Evolutionary conservation across 2,797 vertebrate species (phyloP).

Genomic region (Rhabdophis nuchalis): DNA sequence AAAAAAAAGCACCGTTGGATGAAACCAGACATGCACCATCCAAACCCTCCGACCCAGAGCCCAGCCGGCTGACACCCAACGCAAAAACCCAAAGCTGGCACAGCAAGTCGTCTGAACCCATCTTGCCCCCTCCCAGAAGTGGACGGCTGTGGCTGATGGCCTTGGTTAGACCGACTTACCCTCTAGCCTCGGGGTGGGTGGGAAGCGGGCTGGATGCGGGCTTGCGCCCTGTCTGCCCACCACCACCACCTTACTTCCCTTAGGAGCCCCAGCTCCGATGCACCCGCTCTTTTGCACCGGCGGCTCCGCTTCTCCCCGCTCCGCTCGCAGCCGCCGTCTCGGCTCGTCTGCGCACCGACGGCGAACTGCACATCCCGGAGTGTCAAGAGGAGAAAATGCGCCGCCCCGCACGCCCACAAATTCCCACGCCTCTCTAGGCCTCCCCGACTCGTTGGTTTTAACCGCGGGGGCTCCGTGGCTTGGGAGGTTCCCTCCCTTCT

Average conservation of each 20-base stretch:
- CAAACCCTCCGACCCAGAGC: not conserved
- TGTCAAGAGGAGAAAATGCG: not conserved
- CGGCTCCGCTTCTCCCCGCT: not conserved
- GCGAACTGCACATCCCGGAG: not conserved
- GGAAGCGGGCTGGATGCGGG: not conserved
- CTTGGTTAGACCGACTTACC: not conserved
- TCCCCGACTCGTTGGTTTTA: not conserved
- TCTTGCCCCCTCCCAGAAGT: not conserved
- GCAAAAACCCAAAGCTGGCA: not conserved
- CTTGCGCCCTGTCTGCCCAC: not conserved
- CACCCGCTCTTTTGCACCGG: not conserved
- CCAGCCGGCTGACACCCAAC: not conserved
- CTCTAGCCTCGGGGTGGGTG: not conserved
- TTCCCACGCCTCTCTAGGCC: conserved; percentile 16
- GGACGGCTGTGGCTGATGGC: not conserved
- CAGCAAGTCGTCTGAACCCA: not conserved
- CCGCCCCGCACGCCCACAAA: not conserved
- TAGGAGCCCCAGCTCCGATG: not conserved
- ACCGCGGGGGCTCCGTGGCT: not conserved
- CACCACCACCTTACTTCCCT: not conserved
- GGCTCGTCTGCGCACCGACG: not conserved
- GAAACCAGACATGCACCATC: not conserved
- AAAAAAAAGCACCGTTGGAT: too few relatives aligned
- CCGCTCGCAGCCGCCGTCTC: not conserved
- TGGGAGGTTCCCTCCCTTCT: too few relatives aligned